phyloP scores from a whole-genome alignment of 2,888 invertebrate genomes.

The Isotomurus palustris region DNA sequence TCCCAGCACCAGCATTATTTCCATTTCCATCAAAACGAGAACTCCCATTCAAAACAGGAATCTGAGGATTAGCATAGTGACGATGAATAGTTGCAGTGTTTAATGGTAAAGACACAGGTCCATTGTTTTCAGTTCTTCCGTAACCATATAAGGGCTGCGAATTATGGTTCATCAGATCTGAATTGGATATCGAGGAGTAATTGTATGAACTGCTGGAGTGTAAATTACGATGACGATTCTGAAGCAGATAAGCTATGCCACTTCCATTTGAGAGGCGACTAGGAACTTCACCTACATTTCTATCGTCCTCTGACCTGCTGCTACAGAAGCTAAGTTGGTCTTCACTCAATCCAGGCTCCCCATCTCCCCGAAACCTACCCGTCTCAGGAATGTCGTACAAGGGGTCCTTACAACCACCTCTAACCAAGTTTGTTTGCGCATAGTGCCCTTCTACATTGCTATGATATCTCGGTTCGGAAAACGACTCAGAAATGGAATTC shows the following conservation, averaged over 20 bases:
- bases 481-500: slow-evolving; percentile 17
- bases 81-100: slow-evolving; percentile 20
- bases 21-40: neutral
- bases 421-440: neutral
- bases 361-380: neutral
- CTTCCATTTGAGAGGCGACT: neutral
- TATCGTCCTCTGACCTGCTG: neutral
- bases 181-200: neutral
- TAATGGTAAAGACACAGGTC: slow-evolving; percentile 1
- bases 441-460: neutral
- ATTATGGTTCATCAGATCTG: neutral
- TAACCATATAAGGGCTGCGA: neutral
- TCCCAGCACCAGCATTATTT: neutral
- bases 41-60: slow-evolving; percentile 24
- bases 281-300: neutral
- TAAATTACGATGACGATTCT: slow-evolving; percentile 9
- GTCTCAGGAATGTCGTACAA: slow-evolving; percentile 6
- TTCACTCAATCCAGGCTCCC: neutral
- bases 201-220: slow-evolving; percentile 3
- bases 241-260: slow-evolving; percentile 8
- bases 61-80: slow-evolving; percentile 20
- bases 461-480: slow-evolving; percentile 3
- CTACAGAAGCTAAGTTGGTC: neutral
- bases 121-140: neutral
- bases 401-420: neutral